Base-by-base conservation (phyloP, 2,113 vertebrate species). In the Ailuropoda melanoleuca region DNA sequence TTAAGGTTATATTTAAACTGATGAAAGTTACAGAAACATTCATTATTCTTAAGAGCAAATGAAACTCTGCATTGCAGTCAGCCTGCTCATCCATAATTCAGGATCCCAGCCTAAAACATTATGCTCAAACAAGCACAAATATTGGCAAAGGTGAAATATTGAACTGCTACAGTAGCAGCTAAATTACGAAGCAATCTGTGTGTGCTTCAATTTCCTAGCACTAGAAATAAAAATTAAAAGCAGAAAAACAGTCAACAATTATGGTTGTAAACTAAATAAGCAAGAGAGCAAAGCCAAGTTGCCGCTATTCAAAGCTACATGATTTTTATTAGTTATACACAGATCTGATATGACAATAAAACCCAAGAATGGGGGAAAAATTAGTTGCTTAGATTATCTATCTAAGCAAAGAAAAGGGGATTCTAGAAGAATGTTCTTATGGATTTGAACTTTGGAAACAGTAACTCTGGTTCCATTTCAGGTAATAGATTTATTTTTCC, bases 61-160 rank as follows among this genome's bases (percentile, higher is more conserved):
- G 85, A 97, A 92, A 97, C 83, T 97, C 83, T 77, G 53, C 98
- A 98, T n/a, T 98, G 98, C 98, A 98, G 99, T 97, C 68, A 94
- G 97, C 85, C 91, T 94, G 88, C 96, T 99, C 98, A 99, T 98
- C 97, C 97, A 99, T 99, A 98, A 99, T 99, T 98, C 98, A 99
- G 93, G 66, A 90, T 97, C 64, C 95, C 50, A 95, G 92, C 87
- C 98, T 98, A 98, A 98, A 99, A 99, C 96, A 97, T 90, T 97
- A n/a, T 88, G 85, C 95, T 98, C 96, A 97, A 97, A 97, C 93
- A 95, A 97, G 98, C 97, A 97, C 97, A 98, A 97, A 96, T 96
- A 97, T 98, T 98, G 98, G 98, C 98, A 98, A 97, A 98, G 98
- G 98, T 98, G 93, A 98, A 97, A 92, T 86, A 97, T 70, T 97